A percentile compares a stretch with the other conserved stretches of the same genome.
These are phyloP conservation scores for Zonotrichia leucophrys DNA, from an alignment of 2,113 vertebrate species.

Conservation along the genomic window DNA sequence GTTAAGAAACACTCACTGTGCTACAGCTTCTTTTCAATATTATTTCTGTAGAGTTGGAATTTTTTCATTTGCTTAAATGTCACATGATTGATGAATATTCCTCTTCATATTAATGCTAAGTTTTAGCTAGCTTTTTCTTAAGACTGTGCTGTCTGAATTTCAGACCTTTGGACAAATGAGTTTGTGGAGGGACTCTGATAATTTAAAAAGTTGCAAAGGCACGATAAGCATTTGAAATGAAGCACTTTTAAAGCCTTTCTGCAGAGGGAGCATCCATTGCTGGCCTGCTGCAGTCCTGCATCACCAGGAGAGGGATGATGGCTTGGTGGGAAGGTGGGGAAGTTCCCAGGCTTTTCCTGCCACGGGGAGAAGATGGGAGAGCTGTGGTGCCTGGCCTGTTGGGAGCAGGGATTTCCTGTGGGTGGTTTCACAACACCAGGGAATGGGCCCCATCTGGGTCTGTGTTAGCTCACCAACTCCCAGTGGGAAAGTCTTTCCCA, in stretches of 20 bases:
- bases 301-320: not conserved
- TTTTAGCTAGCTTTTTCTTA: not conserved
- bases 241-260: not conserved
- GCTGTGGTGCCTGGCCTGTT: too few relatives aligned
- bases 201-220: not conserved
- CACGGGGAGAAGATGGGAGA: rapidly evolving
- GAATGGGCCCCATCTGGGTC: rapidly evolving
- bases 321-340: rapidly evolving
- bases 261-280: not conserved
- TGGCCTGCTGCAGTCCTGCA: not conserved
- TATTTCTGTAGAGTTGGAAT: rapidly evolving
- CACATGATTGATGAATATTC: not conserved
- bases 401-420: rapidly evolving
- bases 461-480: not conserved
- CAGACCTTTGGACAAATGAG: not conserved
- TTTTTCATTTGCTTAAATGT: not conserved
- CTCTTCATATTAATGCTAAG: not conserved
- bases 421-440: rapidly evolving
- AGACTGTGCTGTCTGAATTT: not conserved
- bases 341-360: rapidly evolving
- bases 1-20: not conserved
- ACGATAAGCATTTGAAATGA: not conserved
- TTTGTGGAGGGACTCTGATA: not conserved
- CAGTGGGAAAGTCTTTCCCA: not conserved
- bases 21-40: not conserved